A percentile compares a stretch with the other conserved stretches of the same genome.
These are phyloP conservation scores for Aeoliscus strigatus DNA, from an alignment of 2,797 vertebrate species.

Conservation along the genomic window DNA sequence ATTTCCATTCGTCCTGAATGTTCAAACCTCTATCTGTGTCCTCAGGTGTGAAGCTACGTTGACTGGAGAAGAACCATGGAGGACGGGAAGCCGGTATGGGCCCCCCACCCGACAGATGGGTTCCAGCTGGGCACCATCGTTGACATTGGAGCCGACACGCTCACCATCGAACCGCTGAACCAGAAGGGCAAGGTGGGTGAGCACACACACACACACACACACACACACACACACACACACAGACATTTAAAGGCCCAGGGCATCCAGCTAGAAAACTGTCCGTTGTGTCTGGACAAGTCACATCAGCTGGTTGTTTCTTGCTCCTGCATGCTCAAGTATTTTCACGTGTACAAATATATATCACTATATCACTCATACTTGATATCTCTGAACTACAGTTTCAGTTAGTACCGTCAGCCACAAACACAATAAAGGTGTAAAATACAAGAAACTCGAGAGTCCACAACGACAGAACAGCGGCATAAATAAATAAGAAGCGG, in stretches of 20 bases:
- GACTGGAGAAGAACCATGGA: constrained; percentile 81
- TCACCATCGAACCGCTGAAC: constrained; percentile 92
- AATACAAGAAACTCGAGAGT: constrained; percentile 61
- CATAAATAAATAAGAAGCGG: constrained; percentile 70
- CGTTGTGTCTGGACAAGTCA: not conserved
- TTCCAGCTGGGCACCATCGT: constrained; percentile 96
- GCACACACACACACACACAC: constrained; percentile 1
- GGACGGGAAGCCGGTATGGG: constrained; percentile 98
- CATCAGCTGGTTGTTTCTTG: not conserved
- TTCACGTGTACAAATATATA: not conserved
- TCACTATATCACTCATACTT: not conserved
- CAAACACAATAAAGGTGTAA: constrained; percentile 37
- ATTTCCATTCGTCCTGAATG: too few relatives aligned
- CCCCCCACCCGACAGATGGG: constrained; percentile 91
- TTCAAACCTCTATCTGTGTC: not conserved
- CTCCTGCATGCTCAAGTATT: not conserved
- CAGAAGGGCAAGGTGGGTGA: constrained; percentile 89
- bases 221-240: constrained; percentile 2
- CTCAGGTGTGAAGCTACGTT: constrained; percentile 48
- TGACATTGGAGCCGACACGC: constrained; percentile 90
- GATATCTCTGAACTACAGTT: constrained; percentile 10
- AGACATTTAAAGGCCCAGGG: constrained; percentile 6
- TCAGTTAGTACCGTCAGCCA: constrained; percentile 24
- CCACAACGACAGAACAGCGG: constrained; percentile 45
- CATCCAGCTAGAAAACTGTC: constrained; percentile 1